phyloP scores from a whole-genome alignment of 2,113 vertebrate genomes.

The Menidia beryllina region DNA sequence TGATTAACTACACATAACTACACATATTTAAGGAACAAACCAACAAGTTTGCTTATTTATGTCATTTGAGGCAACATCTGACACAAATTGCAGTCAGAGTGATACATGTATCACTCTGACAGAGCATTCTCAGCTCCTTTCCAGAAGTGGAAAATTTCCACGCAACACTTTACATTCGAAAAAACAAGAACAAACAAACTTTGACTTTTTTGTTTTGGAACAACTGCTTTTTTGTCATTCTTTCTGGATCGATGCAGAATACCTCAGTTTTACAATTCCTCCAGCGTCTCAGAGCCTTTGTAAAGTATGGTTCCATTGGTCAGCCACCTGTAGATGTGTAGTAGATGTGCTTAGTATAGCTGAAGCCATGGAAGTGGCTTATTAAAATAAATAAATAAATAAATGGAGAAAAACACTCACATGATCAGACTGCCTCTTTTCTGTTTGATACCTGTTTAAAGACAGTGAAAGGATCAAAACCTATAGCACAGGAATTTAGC shows the following conservation, averaged over 20 bases:
- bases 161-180: too few species aligned
- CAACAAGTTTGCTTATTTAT: too few species aligned
- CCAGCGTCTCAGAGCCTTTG: conserved; percentile 48
- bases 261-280: conserved; percentile 59
- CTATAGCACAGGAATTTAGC: background rate
- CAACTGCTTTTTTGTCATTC: too few species aligned
- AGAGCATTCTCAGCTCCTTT: too few species aligned
- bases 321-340: conserved; percentile 53
- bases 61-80: too few species aligned
- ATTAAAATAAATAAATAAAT: background rate
- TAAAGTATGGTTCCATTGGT: conserved; percentile 11
- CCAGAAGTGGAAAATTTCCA: too few species aligned
- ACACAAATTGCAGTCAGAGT: too few species aligned
- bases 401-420: conserved; percentile 52
- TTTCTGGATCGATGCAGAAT: background rate
- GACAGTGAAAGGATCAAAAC: conserved; percentile 1
- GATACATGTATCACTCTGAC: too few species aligned
- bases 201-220: too few species aligned
- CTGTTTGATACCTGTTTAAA: conserved; percentile 52
- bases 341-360: background rate
- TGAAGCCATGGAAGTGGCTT: background rate
- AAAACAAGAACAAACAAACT: too few species aligned
- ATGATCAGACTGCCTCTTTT: conserved; percentile 52
- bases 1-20: too few species aligned
- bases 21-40: too few species aligned